Evolutionary conservation across 2,113 vertebrate genomes (phyloP), one percentile per base, ranked within the genome.

Genomic region (Romanogobio albipinnatus): DNA sequence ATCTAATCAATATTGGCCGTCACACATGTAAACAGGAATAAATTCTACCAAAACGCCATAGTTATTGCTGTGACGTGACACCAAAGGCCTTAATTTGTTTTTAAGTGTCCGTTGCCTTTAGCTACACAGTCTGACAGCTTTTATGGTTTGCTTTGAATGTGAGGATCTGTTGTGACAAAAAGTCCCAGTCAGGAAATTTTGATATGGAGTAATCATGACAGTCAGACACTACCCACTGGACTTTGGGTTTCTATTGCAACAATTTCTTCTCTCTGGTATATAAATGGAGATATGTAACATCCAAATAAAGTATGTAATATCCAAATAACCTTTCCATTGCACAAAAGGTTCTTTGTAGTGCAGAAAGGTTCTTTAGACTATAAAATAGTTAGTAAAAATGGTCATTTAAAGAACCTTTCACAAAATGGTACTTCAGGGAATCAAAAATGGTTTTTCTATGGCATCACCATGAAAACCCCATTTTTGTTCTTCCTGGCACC

Each of bases 221-320:
- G 88, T 92, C 87, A 61, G 71, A 77, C 91, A 92, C 89, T 85
- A 84, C 64, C 81, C 83, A 61, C 66, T 93, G 92, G 91, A 93
- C 91, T 92, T 92, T 94, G 93, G 82, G 87, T 91, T 91, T 83
- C 9, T 26, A 81, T 36, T 82, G 59, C 22, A 22, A 81, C 86
- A 83, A 86, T 92, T 87, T 78, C 36, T 53, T 68, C 82, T 36
- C 29, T 82, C 13, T 74, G 73, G 19, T 29, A 87, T 94, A 93
- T 93, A 93, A 87, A 95, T 92, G 84, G 87, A 53, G 74, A 64
- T 53, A 56, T 66, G 70, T n/a, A 1, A 2, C 56, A n/a, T n/a
- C n/a, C n/a, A n/a, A n/a, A n/a, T n/a, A n/a, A n/a, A n/a, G n/a
- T n/a, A n/a, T n/a, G n/a, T n/a, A 29, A 29, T 29, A 29, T 29